A percentile compares a stretch with the other conserved stretches of the same genome.
These are phyloP conservation scores for Drosophila peninsularis DNA, from an alignment of 2,888 invertebrate species.

Conservation along the genomic window DNA sequence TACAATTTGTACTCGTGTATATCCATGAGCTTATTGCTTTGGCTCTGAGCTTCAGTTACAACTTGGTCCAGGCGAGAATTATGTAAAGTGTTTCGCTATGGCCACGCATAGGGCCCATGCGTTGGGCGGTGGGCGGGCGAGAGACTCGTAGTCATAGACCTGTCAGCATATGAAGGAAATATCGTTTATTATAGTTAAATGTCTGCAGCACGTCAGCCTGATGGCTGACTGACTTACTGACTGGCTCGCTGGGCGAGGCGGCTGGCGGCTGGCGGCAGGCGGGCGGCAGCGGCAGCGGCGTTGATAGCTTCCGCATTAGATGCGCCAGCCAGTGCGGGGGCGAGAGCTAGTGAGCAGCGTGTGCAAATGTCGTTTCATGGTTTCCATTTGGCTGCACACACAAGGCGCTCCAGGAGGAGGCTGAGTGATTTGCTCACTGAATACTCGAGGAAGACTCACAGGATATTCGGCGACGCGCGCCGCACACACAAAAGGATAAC, in stretches of 20 bases:
- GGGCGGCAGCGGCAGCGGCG: slow-evolving; percentile 31
- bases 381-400: slow-evolving; percentile 63
- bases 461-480: slow-evolving; percentile 8
- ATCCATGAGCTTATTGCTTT: slow-evolving; percentile 40
- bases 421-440: slow-evolving; percentile 54
- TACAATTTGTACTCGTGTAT: slow-evolving; percentile 3
- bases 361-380: slow-evolving; percentile 56
- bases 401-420: neutral
- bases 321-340: neutral
- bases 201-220: slow-evolving; percentile 62
- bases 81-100: slow-evolving; percentile 48
- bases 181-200: slow-evolving; percentile 76
- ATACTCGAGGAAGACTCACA: slow-evolving; percentile 28
- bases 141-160: slow-evolving; percentile 10
- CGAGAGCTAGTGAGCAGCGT: too few species aligned
- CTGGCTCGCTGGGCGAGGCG: neutral
- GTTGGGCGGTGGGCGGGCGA: neutral
- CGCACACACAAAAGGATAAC: slow-evolving; percentile 19
- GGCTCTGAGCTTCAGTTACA: slow-evolving; percentile 34
- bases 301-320: slow-evolving; percentile 52
- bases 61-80: slow-evolving; percentile 38
- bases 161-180: slow-evolving; percentile 62
- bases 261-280: too few species aligned
- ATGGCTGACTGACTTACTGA: slow-evolving; percentile 52
- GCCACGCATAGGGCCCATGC: slow-evolving; percentile 10